A percentile compares a stretch with the other conserved stretches of the same genome.
Conservation (phyloP, 2,797 vertebrate genomes). For the Cheirogaleus major region DNA sequence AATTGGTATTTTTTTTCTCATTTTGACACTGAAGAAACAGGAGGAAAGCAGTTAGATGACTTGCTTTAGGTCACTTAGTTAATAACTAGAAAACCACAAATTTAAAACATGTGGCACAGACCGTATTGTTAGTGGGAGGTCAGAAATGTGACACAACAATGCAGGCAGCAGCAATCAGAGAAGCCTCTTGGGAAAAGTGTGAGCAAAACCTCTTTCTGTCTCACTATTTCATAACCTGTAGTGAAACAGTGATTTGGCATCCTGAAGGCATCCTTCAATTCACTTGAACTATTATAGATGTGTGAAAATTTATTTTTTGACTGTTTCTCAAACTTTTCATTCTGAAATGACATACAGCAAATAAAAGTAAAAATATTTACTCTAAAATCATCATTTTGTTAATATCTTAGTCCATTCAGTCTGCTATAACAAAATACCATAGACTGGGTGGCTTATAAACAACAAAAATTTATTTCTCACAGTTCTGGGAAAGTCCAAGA, state of each 20-base stretch:
- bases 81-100: not conserved
- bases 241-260: not conserved
- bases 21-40: not conserved
- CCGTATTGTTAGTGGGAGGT: not conserved
- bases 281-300: not conserved
- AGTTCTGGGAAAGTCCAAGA: not conserved
- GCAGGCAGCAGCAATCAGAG: not conserved
- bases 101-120: not conserved
- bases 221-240: not conserved
- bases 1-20: not conserved
- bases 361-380: not conserved
- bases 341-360: not conserved
- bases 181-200: not conserved
- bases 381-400: not conserved
- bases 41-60: not conserved
- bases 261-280: not conserved
- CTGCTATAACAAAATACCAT: not conserved
- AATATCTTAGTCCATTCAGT: not conserved
- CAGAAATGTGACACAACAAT: not conserved
- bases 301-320: constrained; percentile 13
- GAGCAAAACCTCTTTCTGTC: not conserved
- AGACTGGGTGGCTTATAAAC: not conserved
- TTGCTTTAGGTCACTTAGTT: not conserved
- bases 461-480: not conserved
- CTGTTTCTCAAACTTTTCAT: not conserved